Evolutionary conservation across 2,797 vertebrate genomes (phyloP).

Genomic region (Lacerta viridis): DNA sequence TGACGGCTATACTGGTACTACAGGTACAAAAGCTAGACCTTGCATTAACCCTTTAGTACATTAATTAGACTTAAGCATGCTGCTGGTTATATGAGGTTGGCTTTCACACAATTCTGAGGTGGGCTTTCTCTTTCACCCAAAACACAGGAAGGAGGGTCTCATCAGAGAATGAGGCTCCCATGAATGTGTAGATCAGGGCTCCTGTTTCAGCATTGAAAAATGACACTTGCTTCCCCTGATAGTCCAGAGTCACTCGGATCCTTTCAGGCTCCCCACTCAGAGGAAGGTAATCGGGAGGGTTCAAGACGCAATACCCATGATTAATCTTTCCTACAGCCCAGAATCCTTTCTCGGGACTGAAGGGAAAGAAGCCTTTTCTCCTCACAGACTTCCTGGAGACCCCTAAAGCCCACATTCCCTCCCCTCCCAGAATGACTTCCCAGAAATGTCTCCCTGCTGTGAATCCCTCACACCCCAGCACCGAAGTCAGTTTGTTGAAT

Average conservation of each 20-base stretch:
- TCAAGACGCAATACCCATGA: no score
- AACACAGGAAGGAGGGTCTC: neutral
- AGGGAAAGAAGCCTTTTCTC: neutral
- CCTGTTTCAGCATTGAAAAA: conserved; percentile 6
- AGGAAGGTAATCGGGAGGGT: neutral
- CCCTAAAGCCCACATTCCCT: neutral
- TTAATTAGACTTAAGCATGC: no score
- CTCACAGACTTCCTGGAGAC: neutral
- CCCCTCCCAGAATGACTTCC: neutral
- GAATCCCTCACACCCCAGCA: conserved; percentile 7
- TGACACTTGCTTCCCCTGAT: neutral
- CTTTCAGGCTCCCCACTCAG: neutral
- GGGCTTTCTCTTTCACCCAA: neutral
- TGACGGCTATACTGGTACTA: no score
- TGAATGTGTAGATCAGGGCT: neutral
- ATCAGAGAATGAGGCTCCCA: neutral
- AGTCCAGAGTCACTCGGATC: conserved; percentile 18
- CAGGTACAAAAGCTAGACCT: no score
- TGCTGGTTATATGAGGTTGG: no score
- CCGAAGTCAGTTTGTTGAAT: neutral
- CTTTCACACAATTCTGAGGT: neutral
- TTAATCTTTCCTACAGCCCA: neutral
- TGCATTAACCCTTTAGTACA: no score
- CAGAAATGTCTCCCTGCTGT: neutral
- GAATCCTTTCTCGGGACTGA: neutral